Base-by-base conservation (phyloP, 2,888 invertebrate genomes). In the Tineola bisselliella region DNA sequence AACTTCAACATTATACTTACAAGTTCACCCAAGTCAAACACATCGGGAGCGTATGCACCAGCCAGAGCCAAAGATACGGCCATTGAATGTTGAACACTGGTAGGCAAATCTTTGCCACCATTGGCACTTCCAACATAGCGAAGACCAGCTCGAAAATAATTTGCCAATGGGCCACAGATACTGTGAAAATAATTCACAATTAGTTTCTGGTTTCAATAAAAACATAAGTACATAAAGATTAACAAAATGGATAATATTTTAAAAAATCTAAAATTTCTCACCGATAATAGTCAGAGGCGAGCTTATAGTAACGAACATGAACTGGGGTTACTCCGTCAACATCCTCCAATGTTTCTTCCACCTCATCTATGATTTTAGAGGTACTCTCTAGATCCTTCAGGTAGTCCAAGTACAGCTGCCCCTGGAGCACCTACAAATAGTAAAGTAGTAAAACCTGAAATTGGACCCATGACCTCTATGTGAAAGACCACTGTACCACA, bases 11-110 rank as follows among this genome's bases (percentile, higher is more conserved):
- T 10, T 18, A 33, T 19, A 58, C 77, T 78, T 69, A 93, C 93
- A 79, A 99, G 87, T 79, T 99, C 99, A 0, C 98, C 99, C 67
- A 99, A 91, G 77, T 99, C 99, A 77, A 98, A 99, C 17, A 99
- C 95, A 18, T 94, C 95, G 69, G 97, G 95, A 0, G 98, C 99
- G 1, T 99, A 87, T 19, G 99, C 89, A 0, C 98, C 99, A 0
- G 99, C 99, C 8, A 99, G 83, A 0, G 97, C 96, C 4, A 99
- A 89, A 68, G 97, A 92, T 73, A 96, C 95, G 0, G 99, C 99
- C 69, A 67, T 67, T 11, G 74, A 74, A 3, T 78, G 69, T 0
- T 84, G 68, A 69, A 82, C 81, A 0, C 64, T 62, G 0, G 62
- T 62, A 19, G 73, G 71, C 43, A 86, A 70, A 0, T 44, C 65